phyloP scores from a whole-genome alignment of 2,797 vertebrate species.

The Apogon talboti region DNA sequence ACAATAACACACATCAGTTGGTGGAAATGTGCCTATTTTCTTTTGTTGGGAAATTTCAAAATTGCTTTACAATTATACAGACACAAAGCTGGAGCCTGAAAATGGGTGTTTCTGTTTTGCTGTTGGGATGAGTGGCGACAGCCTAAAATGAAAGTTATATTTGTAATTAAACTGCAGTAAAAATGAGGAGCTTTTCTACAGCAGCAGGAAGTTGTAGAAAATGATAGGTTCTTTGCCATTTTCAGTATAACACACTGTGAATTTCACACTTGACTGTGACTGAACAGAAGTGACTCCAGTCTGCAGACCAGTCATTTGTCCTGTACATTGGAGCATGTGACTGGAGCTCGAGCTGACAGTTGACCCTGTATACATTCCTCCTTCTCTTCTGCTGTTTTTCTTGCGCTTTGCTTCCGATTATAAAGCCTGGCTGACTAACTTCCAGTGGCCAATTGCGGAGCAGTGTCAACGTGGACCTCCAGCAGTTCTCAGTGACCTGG shows the following conservation, averaged over 20 bases:
- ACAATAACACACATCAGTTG: no score
- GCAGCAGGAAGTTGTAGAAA: neutral
- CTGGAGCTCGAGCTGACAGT: slow-evolving; percentile 49
- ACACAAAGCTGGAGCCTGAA: no score
- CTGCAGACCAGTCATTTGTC: slow-evolving; percentile 11
- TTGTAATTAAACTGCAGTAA: neutral
- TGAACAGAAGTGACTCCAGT: slow-evolving; percentile 36
- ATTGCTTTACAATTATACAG: no score
- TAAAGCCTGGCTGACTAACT: slow-evolving; percentile 29
- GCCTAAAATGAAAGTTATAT: neutral
- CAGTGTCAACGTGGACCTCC: slow-evolving; percentile 31
- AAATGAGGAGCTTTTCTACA: slow-evolving; percentile 1
- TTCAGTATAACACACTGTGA: slow-evolving; percentile 3
- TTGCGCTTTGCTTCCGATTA: slow-evolving; percentile 19
- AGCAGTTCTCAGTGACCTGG: slow-evolving; percentile 59
- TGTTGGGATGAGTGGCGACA: no score
- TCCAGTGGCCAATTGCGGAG: slow-evolving; percentile 23
- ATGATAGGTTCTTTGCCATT: neutral
- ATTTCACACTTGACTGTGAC: slow-evolving; percentile 44
- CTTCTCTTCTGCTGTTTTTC: slow-evolving; percentile 31
- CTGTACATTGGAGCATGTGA: slow-evolving; percentile 42
- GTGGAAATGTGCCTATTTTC: no score
- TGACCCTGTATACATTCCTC: slow-evolving; percentile 36
- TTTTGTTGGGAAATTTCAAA: no score
- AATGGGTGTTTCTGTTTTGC: no score